Evolutionary conservation across 2,888 invertebrate genomes (phyloP).

Genomic region (Scaeva pyrastri): DNA sequence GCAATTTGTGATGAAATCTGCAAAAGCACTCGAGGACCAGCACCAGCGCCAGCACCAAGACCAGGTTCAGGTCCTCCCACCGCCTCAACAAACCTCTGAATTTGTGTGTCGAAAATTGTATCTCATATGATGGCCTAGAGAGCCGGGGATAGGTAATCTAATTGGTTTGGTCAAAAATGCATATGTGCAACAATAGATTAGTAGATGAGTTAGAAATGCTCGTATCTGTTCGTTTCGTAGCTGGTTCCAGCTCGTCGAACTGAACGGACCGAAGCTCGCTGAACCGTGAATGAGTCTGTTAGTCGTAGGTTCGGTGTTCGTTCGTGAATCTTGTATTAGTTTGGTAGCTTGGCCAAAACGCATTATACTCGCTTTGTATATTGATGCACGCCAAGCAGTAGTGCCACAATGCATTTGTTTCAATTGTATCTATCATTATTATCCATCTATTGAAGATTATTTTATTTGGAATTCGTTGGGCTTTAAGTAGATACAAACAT

Average conservation of each 20-base stretch:
- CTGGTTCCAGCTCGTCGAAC: conserved; percentile 31
- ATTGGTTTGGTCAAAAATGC: conserved; percentile 58
- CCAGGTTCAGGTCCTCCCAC: no score
- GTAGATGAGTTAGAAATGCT: conserved; percentile 28
- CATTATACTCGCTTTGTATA: not conserved
- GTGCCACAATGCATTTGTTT: conserved; percentile 28
- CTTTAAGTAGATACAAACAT: no score
- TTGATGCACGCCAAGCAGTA: not conserved
- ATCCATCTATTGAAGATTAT: no score
- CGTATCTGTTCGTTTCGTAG: no score
- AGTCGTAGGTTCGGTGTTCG: no score
- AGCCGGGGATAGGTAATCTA: conserved; percentile 49
- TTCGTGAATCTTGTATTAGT: conserved; percentile 7
- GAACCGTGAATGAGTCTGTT: conserved; percentile 37
- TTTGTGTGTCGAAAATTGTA: conserved; percentile 12
- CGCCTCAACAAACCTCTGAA: not conserved
- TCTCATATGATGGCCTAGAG: not conserved
- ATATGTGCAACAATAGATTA: conserved; percentile 49
- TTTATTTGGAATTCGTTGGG: no score
- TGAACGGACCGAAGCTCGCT: conserved; percentile 11
- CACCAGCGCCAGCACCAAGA: no score
- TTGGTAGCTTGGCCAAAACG: conserved; percentile 8
- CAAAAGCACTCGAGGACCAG: conserved; percentile 45
- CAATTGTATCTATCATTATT: conserved; percentile 17
- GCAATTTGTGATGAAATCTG: conserved; percentile 82